Conservation (phyloP, 2,888 invertebrate species). For the Apodemia duryi region DNA sequence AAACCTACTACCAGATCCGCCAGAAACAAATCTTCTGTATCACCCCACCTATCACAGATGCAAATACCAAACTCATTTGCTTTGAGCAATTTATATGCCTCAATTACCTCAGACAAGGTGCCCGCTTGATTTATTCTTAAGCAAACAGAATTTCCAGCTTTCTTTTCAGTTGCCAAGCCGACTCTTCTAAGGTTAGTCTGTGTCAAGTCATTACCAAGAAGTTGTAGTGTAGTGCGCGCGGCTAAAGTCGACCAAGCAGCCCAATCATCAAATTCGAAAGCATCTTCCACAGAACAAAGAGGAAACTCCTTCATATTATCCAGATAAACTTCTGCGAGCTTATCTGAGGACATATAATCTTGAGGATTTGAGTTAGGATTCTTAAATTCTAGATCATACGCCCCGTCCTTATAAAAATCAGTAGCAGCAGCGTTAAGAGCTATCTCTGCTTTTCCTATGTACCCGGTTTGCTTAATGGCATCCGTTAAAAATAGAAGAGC, state of each 20-base stretch:
- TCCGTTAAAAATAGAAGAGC: slow-evolving; percentile 89
- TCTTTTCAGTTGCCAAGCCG: slow-evolving; percentile 94
- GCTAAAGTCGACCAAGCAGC: slow-evolving; percentile 93
- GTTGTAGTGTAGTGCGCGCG: slow-evolving; percentile 84
- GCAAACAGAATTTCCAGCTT: slow-evolving; percentile 95
- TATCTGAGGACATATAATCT: slow-evolving; percentile 89
- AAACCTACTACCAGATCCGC: slow-evolving; percentile 98
- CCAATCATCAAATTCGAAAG: slow-evolving; percentile 99
- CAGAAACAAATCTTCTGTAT: slow-evolving; percentile 98
- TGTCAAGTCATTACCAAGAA: slow-evolving; percentile 96
- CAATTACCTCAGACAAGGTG: slow-evolving; percentile 96
- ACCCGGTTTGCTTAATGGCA: slow-evolving; percentile 96
- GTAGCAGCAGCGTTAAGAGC: slow-evolving; percentile 98
- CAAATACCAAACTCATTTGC: slow-evolving; percentile 94
- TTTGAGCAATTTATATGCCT: slow-evolving; percentile 94
- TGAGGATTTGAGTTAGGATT: slow-evolving; percentile 93
- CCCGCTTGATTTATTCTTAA: slow-evolving; percentile 99
- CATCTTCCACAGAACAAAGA: slow-evolving; percentile 97
- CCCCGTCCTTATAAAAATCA: slow-evolving; percentile 92
- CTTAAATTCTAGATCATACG: slow-evolving; percentile 98
- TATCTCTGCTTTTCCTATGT: slow-evolving; percentile 93
- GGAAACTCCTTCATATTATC: slow-evolving; percentile 94
- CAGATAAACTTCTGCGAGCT: slow-evolving; percentile 91
- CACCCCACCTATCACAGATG: slow-evolving; percentile 86
- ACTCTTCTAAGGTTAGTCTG: slow-evolving; percentile 94